Base-by-base conservation (phyloP, 1,140 invertebrate genomes). In the Diorhabda elongata region DNA sequence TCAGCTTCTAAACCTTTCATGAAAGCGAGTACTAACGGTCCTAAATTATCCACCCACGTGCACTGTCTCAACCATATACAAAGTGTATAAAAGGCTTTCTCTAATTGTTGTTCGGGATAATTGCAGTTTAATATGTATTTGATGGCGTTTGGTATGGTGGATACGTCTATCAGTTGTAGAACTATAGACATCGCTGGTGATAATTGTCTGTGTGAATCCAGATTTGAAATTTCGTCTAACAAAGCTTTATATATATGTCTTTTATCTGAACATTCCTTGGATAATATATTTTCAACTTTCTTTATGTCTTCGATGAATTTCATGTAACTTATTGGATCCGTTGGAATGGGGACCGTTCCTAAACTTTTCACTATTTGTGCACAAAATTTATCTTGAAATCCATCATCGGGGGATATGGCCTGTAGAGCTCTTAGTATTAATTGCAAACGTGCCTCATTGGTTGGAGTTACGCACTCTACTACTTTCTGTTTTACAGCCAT, bases 161-260 rank as follows among this genome's bases (percentile, higher is more conserved):
- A 64, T 7, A 61, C 41, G 44, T 80, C 76, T 57, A 86, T 85
- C 3, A 86, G 69, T 57, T 87, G 79, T 43, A 88, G 80, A 3
- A 88, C 83, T 43, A 86, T 81, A 26, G 86, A 84, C 67, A 87
- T 79, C 2, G 84, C 85, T 42, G 82, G 83, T 1, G 84, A 84
- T 5, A 83, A 82, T 41, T 81, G 73, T 43, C 80, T 78, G 5
- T 45, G 56, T n/a, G 73, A 73, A 69, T 80, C 58, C 11, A 73
- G 73, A 68, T 80, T 80, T 5, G 79, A 81, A 43, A 85, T 84
- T 65, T 83, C 71, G 42, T 79, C 76, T 61, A 83, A 84, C 58
- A 85, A 73, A 47, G 74, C 82, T 71, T 69, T 76, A 74, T 74
- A 72, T 56, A 77, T 73, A 45, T 79, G 74, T 69, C 73, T 80